phyloP scores from a whole-genome alignment of 1,140 invertebrate species.

The Gonioctena quinquepunctata region DNA sequence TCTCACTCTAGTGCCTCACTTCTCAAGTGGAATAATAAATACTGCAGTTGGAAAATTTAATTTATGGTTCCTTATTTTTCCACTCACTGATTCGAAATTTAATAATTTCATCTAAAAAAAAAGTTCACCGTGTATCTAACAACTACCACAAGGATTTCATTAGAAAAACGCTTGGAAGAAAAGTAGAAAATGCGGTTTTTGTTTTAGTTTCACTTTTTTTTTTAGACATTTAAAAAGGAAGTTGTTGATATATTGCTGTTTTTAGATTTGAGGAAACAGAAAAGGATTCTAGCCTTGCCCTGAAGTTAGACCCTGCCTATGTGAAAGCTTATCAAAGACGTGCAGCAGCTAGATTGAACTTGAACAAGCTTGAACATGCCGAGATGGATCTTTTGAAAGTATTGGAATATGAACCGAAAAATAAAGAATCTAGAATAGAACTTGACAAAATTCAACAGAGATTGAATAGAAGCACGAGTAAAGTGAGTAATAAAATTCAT shows the following conservation, averaged over 20 bases:
- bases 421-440: constrained; percentile 64
- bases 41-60: too few species aligned
- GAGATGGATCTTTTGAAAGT: constrained; percentile 69
- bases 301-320: constrained; percentile 74
- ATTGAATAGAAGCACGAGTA: constrained; percentile 55
- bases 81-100: too few species aligned
- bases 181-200: too few species aligned
- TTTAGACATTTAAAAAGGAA: neutral
- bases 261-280: constrained; percentile 74
- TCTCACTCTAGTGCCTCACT: too few species aligned
- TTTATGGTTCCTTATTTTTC: too few species aligned
- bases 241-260: too few species aligned
- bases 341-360: constrained; percentile 68
- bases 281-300: constrained; percentile 72
- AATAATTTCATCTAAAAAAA: too few species aligned
- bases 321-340: constrained; percentile 80
- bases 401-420: constrained; percentile 72
- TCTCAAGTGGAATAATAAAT: too few species aligned
- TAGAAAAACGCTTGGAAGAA: too few species aligned
- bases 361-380: constrained; percentile 68
- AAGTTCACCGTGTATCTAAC: too few species aligned
- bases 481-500: too few species aligned
- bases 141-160: too few species aligned
- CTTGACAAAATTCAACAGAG: constrained; percentile 62
- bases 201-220: neutral